Evolutionary conservation across 1,140 invertebrate genomes (phyloP).

Genomic region (Himalopsyche phryganea): DNA sequence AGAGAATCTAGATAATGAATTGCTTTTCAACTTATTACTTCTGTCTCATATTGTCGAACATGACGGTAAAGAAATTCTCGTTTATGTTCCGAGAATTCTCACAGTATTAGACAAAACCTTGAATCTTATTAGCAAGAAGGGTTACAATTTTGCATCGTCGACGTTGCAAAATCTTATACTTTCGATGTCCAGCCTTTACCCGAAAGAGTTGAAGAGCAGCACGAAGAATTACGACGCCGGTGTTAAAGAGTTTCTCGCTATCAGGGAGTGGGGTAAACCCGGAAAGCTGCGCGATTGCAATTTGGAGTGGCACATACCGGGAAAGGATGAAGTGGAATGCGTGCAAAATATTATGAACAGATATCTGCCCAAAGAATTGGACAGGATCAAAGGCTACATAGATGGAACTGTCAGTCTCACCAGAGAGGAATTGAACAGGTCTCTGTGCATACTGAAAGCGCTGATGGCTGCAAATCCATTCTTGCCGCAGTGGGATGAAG

Average conservation of each 20-base stretch:
- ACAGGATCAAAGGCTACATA: slow-evolving; percentile 53
- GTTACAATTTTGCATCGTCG: slow-evolving; percentile 55
- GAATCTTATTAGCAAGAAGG: slow-evolving; percentile 60
- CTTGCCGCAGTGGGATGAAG: slow-evolving; percentile 61
- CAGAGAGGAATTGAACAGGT: slow-evolving; percentile 43
- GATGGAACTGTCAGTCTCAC: slow-evolving; percentile 39
- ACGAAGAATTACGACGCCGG: slow-evolving; percentile 60
- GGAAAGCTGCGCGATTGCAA: slow-evolving; percentile 63
- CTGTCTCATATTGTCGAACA: slow-evolving; percentile 68
- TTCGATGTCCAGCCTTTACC: slow-evolving; percentile 49
- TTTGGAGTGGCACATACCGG: slow-evolving; percentile 76
- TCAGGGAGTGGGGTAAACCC: slow-evolving; percentile 79
- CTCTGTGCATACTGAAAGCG: slow-evolving; percentile 47
- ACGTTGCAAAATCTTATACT: slow-evolving; percentile 42
- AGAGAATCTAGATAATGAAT: slow-evolving; percentile 74
- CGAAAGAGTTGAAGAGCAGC: slow-evolving; percentile 63
- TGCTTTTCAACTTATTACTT: slow-evolving; percentile 75
- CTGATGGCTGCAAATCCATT: slow-evolving; percentile 56
- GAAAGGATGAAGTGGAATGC: slow-evolving; percentile 62
- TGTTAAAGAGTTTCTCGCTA: slow-evolving; percentile 68
- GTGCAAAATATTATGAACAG: slow-evolving; percentile 62
- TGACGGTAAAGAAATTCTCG: slow-evolving; percentile 58
- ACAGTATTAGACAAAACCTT: slow-evolving; percentile 62
- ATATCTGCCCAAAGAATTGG: slow-evolving; percentile 59
- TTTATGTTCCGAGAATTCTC: slow-evolving; percentile 59